phyloP scores from a whole-genome alignment of 2,797 vertebrate genomes.

The Myoxocephalus aenaeus region DNA sequence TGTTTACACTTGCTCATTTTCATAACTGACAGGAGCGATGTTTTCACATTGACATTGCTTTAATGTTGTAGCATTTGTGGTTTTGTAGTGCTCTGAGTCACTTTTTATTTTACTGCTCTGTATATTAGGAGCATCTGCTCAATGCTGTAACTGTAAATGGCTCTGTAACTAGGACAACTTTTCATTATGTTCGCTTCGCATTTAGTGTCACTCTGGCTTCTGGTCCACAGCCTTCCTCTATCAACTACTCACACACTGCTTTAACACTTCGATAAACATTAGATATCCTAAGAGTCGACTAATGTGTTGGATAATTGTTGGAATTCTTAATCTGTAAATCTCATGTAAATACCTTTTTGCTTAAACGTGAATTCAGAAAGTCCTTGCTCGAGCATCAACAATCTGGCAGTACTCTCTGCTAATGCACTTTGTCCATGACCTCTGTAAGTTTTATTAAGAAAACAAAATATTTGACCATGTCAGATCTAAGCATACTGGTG shows the following conservation, averaged over 20 bases:
- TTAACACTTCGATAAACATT: constrained; percentile 2
- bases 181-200: constrained; percentile 48
- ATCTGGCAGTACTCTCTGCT: background rate
- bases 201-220: constrained; percentile 45
- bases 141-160: constrained; percentile 51
- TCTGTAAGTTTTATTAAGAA: background rate
- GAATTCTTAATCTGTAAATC: constrained; percentile 8
- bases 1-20: constrained; percentile 29
- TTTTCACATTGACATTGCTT: constrained; percentile 35
- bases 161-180: constrained; percentile 54
- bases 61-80: constrained; percentile 43
- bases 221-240: constrained; percentile 21
- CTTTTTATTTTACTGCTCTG: constrained; percentile 44
- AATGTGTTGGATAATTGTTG: constrained; percentile 1
- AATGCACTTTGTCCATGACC: constrained; percentile 2
- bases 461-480: too few species aligned
- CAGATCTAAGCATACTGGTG: background rate
- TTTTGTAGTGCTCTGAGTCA: constrained; percentile 37
- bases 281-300: background rate
- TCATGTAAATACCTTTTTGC: background rate
- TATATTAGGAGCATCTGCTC: constrained; percentile 53
- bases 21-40: constrained; percentile 35
- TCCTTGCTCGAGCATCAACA: background rate
- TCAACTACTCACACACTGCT: background rate
- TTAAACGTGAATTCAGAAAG: background rate